phyloP scores from a whole-genome alignment of 1,140 invertebrate species.

The Drosophila cardini region DNA sequence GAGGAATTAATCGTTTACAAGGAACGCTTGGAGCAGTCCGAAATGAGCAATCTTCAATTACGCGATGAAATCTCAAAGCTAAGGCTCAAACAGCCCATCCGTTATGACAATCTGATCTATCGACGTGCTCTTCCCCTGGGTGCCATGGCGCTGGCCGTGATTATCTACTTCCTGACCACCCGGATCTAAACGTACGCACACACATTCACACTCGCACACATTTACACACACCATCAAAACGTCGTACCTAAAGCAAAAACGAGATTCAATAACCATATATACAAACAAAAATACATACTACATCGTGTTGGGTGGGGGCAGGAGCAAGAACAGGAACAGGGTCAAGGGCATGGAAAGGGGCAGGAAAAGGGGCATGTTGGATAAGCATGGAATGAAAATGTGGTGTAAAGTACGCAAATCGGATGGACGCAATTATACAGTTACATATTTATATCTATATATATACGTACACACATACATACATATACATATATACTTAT shows the following conservation, averaged over 20 bases:
- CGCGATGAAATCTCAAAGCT: constrained; percentile 68
- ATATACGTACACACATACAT: constrained; percentile 24
- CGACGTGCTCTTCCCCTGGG: constrained; percentile 56
- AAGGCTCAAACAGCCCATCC: constrained; percentile 42
- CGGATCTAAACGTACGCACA: constrained; percentile 48
- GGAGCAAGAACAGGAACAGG: not conserved
- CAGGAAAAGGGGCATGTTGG: constrained; percentile 15
- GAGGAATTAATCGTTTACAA: constrained; percentile 82
- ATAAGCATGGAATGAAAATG: constrained; percentile 5
- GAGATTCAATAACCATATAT: constrained; percentile 47
- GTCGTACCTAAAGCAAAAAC: constrained; percentile 47
- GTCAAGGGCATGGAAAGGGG: too few relatives aligned
- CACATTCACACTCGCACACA: constrained; percentile 11
- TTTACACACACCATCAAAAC: constrained; percentile 22
- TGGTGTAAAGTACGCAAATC: constrained; percentile 28
- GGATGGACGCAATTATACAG: constrained; percentile 50
- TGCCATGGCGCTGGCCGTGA: constrained; percentile 58
- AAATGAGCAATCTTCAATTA: constrained; percentile 67
- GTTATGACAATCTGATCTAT: constrained; percentile 26
- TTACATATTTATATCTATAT: constrained; percentile 47
- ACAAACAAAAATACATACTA: not conserved
- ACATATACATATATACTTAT: constrained; percentile 30
- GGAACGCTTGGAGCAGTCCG: constrained; percentile 71
- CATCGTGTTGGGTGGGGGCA: constrained; percentile 19
- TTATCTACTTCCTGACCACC: constrained; percentile 70